phyloP scores from a whole-genome alignment of 2,113 vertebrate species.

The Carassius auratus region DNA sequence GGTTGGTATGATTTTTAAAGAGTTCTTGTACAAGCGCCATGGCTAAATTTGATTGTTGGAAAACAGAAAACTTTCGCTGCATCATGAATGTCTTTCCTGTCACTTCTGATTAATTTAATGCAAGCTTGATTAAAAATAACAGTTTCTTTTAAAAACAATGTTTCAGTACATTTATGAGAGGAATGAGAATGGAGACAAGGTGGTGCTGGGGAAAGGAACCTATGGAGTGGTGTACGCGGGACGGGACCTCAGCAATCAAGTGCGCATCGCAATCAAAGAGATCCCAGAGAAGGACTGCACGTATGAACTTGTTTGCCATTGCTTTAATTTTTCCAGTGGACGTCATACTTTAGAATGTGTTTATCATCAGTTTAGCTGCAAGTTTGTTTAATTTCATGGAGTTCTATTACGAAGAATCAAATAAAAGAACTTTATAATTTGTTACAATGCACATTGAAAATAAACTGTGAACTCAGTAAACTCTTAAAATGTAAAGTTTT shows the following conservation, averaged over 20 bases:
- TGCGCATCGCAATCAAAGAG: slow-evolving; percentile 94
- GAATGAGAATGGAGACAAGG: slow-evolving; percentile 77
- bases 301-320: slow-evolving; percentile 66
- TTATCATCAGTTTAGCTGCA: too few species aligned
- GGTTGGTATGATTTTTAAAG: too few species aligned
- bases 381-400: too few species aligned
- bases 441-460: too few species aligned
- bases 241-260: slow-evolving; percentile 84
- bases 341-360: not conserved
- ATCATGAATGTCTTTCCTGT: not conserved
- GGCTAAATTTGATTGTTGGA: not conserved
- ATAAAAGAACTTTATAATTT: too few species aligned
- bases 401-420: too few species aligned
- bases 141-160: not conserved
- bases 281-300: slow-evolving; percentile 89
- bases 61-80: too few species aligned
- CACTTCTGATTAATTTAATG: not conserved
- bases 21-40: too few species aligned
- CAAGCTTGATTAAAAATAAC: not conserved
- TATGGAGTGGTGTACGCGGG: slow-evolving; percentile 91
- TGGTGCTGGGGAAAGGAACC: slow-evolving; percentile 88
- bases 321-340: not conserved
- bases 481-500: not conserved
- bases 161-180: slow-evolving; percentile 86
- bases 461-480: too few species aligned